These are phyloP conservation scores for Cygnus olor DNA, from an alignment of 2,797 vertebrate genomes.

Conservation along the genomic window DNA sequence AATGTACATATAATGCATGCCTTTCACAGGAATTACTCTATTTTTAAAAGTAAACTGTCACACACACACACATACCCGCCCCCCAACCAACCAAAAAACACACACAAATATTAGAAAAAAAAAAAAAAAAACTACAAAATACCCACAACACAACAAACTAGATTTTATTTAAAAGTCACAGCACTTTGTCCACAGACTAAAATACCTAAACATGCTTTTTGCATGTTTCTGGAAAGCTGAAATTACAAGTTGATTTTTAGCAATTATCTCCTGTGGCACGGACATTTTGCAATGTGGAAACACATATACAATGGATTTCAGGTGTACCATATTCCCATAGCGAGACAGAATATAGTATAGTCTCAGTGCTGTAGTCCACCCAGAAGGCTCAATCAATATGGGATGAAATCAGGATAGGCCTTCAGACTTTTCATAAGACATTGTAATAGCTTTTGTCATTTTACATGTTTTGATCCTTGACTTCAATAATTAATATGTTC, in stretches of 20 bases:
- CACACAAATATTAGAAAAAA: no score
- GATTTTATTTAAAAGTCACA: not conserved
- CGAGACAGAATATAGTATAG: not conserved
- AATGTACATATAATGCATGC: not conserved
- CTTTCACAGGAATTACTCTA: not conserved
- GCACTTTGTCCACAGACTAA: not conserved
- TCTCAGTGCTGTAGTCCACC: not conserved
- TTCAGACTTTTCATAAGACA: not conserved
- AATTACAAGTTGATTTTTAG: not conserved
- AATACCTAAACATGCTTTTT: not conserved
- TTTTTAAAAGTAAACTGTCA: not conserved
- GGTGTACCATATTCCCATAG: accelerated
- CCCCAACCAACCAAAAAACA: no score
- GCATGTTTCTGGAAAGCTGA: not conserved
- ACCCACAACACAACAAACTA: no score
- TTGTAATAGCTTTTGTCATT: not conserved
- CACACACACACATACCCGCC: no score
- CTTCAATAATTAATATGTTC: not conserved
- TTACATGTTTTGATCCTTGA: not conserved
- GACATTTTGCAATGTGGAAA: not conserved
- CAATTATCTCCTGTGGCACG: not conserved
- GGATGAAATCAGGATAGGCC: not conserved
- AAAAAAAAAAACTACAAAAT: no score
- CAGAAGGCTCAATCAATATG: not conserved
- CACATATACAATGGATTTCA: not conserved